Evolutionary conservation across 1,140 invertebrate genomes (phyloP).

Genomic region (Drosophila aff.): DNA sequence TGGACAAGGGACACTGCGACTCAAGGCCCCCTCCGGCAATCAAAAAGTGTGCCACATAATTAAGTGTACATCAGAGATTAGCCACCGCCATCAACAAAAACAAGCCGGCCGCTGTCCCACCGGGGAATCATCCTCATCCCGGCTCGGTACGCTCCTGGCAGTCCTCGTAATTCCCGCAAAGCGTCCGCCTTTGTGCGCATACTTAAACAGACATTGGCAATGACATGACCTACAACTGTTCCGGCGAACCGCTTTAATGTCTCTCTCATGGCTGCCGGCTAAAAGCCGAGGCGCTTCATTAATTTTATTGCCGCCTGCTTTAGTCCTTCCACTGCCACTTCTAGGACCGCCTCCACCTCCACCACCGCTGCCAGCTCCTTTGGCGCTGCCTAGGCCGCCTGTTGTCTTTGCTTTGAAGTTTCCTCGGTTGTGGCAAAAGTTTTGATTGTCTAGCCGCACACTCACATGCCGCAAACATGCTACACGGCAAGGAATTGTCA

Average conservation of each 20-base stretch:
- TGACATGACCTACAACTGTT: slow-evolving; percentile 53
- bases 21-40: slow-evolving; percentile 49
- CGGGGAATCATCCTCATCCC: slow-evolving; percentile 14
- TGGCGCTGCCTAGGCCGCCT: slow-evolving; percentile 33
- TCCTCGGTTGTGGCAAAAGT: slow-evolving; percentile 61
- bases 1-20: slow-evolving; percentile 3
- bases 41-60: slow-evolving; percentile 75
- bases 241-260: slow-evolving; percentile 72
- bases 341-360: not conserved
- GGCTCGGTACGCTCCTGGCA: not conserved
- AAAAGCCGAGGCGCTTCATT: slow-evolving; percentile 76
- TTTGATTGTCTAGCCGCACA: slow-evolving; percentile 79
- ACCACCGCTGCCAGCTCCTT: not conserved
- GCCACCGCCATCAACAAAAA: slow-evolving; percentile 61
- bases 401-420: slow-evolving; percentile 73
- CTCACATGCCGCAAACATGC: slow-evolving; percentile 43
- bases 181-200: slow-evolving; percentile 69
- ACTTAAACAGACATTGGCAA: slow-evolving; percentile 77
- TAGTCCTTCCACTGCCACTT: not conserved
- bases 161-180: slow-evolving; percentile 37
- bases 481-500: slow-evolving; percentile 30
- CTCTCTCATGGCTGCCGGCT: slow-evolving; percentile 61
- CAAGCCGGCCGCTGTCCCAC: slow-evolving; percentile 28
- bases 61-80: slow-evolving; percentile 83
- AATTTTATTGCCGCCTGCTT: slow-evolving; percentile 72